Evolutionary conservation across 2,797 vertebrate genomes (phyloP), one percentile per base, ranked within the genome.

Genomic region (Antennarius maculatus): DNA sequence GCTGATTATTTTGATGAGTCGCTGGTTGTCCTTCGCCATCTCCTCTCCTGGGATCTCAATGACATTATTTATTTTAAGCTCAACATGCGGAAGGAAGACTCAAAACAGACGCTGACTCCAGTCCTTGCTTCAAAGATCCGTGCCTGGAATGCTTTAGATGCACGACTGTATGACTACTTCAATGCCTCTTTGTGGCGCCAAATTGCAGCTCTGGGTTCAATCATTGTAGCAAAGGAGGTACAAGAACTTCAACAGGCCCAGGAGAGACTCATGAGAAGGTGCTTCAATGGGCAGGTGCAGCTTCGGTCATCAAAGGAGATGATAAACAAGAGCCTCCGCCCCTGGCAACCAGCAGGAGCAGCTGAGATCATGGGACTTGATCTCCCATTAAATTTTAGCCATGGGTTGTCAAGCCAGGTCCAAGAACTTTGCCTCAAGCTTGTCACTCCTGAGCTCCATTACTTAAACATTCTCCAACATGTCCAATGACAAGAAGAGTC

Each of bases 361-460:
- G 95, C 96, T 11, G 91, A 92, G 80, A 96, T 96, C 29, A 89
- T 95, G 59, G 95, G 95, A 48, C 96, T 96, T 1, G 95, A 96
- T 61, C 89, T 95, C 18, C 95, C 94, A 0, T 45, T 54, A 1
- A 94, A 94, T n/a, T 53, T 83, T 11, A 87, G 91, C 1, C 79
- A 69, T 2, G 83, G 67, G 1, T 58, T 66, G 57, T 85, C 70
- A 0, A 63, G 52, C 42, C 68, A 66, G 29, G 66, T 80, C 1
- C 86, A 91, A 13, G 94, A 95, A n/a, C 88, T 87, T 60, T 96
- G 95, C 86, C 87, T 95, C 56, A 95, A 94, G 74, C 91, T 95
- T 53, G 92, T 95, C 80, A 94, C 95, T 92, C 95, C 95, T 0
- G 95, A 96, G 68, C 79, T 95, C 62, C 92, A 94, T 74, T 96